Evolutionary conservation across 2,888 invertebrate genomes (phyloP), one percentile per base, ranked within the genome.

Genomic region (Cerceris rybyensis): DNA sequence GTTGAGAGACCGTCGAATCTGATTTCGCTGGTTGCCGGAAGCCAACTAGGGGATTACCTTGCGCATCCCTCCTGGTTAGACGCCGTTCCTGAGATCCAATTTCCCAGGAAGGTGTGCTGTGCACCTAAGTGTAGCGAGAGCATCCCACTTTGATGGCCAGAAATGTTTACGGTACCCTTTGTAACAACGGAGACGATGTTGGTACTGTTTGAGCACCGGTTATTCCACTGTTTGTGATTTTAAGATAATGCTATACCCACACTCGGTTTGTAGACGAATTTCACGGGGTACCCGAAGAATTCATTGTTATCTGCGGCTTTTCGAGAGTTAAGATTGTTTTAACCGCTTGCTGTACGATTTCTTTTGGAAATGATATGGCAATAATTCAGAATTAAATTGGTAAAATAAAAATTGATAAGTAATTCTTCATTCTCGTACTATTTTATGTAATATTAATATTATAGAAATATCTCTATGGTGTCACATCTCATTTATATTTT

Each of bases 1-100:
- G 55, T 43, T 61, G 70, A 58, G 63, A 67, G 65, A 60, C 13
- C 57, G 49, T 17, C 66, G 72, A 75, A 78, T 73, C 68, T 80
- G 82, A 86, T 82, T 80, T 69, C 59, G 66, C 75, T 11, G 78
- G 72, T 70, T 74, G 70, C 67, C 82, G 72, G 75, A 82, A 87
- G 84, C 84, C 81, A 82, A 84, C 81, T 80, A 75, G 64, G 75
- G 84, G 86, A 87, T 87, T 88, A 87, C 83, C 71, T 70, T 61
- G 50, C 65, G 57, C 76, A 84, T 86, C 78, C 73, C 73, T 73
- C 78, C 81, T 70, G 83, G 74, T 82, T 76, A 82, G 81, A 83
- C 81, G 75, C 74, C 75, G 82, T 70, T 75, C 69, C 77, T 72
- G 72, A 68, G 79, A 86, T 87, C 87, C 82, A 79, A 86, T 87